Evolutionary conservation across 2,113 vertebrate genomes (phyloP).

Genomic region (Pterocles orientalis): DNA sequence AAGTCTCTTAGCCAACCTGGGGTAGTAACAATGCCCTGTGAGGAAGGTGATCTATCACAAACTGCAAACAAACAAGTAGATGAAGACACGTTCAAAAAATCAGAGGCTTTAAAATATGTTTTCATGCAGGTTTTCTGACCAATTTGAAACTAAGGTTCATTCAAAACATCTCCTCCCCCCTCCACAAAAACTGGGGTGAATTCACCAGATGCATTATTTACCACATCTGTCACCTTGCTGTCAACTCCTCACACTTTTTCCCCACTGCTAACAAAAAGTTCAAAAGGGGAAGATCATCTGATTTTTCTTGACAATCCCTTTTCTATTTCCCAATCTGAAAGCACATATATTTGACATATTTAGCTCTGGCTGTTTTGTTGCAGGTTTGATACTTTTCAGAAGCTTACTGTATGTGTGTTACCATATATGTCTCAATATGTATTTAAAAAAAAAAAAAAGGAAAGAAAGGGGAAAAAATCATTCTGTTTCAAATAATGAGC

Average conservation of each 20-base stretch:
- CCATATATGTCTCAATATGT: conserved; percentile 79
- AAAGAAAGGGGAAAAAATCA: conserved; percentile 71
- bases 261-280: conserved; percentile 54
- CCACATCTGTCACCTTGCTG: conserved; percentile 50
- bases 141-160: background rate
- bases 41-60: conserved; percentile 5
- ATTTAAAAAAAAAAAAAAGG: conserved; percentile 43
- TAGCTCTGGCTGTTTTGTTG: conserved; percentile 53
- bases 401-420: conserved; percentile 66
- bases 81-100: background rate
- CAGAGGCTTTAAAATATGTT: background rate
- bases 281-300: conserved; percentile 60
- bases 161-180: background rate
- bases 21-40: background rate
- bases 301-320: conserved; percentile 39
- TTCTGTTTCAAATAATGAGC: conserved; percentile 99
- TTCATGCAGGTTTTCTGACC: background rate
- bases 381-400: conserved; percentile 52
- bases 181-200: background rate
- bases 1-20: background rate
- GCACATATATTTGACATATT: conserved; percentile 30
- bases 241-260: conserved; percentile 22
- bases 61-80: background rate
- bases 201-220: conserved; percentile 57
- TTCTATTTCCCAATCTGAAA: conserved; percentile 49